Base-by-base conservation (phyloP, 30 jellyfish, hydroid and myxozoan species). In the Hydra vulgaris region DNA sequence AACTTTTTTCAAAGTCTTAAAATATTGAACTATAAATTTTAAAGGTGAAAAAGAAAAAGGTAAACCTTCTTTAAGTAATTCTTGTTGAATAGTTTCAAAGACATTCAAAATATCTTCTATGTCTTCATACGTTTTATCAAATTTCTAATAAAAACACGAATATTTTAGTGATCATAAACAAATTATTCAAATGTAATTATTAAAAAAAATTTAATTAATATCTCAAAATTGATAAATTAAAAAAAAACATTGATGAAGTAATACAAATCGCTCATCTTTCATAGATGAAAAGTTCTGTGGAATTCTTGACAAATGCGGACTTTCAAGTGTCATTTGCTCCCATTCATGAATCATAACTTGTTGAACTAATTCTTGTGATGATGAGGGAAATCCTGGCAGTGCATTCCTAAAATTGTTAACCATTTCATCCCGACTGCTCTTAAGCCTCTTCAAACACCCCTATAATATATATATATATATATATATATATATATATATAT, bases 41-140 rank as follows among this genome's bases (percentile, higher is more conserved):
- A 3, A 12, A 40, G 12, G 12, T 3, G 12, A 3, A 40, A 3
- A 40, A 40, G 12, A 3, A 40, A 40, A 40, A 40, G 12, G 5
- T 40, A 40, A 40, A 89, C 97, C 97, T 85, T 89, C 97, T 67
- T 76, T 82, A 52, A 89, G 72, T 21, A 89, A 84, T 69, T 89
- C 97, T 76, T 81, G 86, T 53, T 92, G 82, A 40, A 89, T 85
- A 53, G 79, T 89, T 80, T 89, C 93, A 92, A 89, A 84, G 20
- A 85, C 88, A 52, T 82, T 54, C 18, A 89, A 74, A 22, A 85
- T 79, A 21, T 79, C 81, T 1, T 89, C 96, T 79, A 85, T 70
- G 8, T 81, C 76, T 27, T 15, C 53, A 21, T 81, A 83, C 7
- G 25, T 70, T 18, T 52, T 77, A 84, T 76, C 71, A 89, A 83